phyloP scores from a whole-genome alignment of 2,797 vertebrate species.

The Loriculus beryllinus region DNA sequence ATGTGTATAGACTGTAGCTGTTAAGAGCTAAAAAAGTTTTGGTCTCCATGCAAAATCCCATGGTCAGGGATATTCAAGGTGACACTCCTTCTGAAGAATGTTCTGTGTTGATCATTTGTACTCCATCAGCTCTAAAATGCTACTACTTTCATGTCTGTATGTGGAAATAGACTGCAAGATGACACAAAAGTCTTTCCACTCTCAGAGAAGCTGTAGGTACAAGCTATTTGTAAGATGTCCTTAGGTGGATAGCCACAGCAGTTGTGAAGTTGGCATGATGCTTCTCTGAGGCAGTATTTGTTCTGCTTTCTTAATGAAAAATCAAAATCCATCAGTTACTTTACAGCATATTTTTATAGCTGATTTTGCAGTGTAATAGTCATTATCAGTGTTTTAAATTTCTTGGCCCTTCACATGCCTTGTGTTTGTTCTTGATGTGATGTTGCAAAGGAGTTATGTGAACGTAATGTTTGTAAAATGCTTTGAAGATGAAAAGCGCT shows the following conservation, averaged over 20 bases:
- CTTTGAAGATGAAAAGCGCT: constrained; percentile 52
- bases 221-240: not conserved
- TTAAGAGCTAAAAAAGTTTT: not conserved
- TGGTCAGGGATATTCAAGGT: not conserved
- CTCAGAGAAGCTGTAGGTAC: not conserved
- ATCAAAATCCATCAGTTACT: not conserved
- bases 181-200: not conserved
- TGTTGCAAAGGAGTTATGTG: not conserved
- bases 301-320: not conserved
- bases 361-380: not conserved
- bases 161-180: not conserved
- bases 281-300: not conserved
- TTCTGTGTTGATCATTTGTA: not conserved
- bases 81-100: not conserved
- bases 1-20: not conserved
- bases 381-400: constrained; percentile 28
- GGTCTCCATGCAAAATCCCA: not conserved
- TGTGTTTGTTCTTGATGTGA: constrained; percentile 23
- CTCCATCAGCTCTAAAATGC: not conserved
- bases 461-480: not conserved
- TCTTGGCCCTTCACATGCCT: not conserved
- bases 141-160: not conserved
- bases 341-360: not conserved
- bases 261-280: not conserved
- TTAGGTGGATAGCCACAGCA: not conserved